A percentile compares a stretch with the other conserved stretches of the same genome.
These are phyloP conservation scores for Chiloscyllium punctatum DNA, from an alignment of 2,797 vertebrate species.

Conservation along the genomic window DNA sequence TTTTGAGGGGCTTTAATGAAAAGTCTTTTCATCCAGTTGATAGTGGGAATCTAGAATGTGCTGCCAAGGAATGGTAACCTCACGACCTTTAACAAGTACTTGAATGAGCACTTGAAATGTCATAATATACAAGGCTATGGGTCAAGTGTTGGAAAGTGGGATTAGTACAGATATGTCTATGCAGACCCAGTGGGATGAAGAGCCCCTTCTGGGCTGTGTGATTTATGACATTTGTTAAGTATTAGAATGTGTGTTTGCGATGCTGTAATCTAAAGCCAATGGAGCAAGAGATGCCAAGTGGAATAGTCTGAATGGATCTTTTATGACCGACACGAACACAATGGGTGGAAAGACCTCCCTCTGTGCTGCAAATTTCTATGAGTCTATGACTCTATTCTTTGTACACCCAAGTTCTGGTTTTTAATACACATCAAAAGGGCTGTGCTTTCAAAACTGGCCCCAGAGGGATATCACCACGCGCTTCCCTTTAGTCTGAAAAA, in stretches of 20 bases:
- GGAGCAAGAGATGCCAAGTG: background rate
- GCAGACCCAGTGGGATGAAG: too few species aligned
- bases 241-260: background rate
- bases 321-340: background rate
- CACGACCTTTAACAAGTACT: too few species aligned
- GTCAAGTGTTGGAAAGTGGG: too few species aligned
- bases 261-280: background rate
- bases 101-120: too few species aligned
- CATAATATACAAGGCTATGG: too few species aligned
- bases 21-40: too few species aligned
- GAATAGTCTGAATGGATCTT: background rate
- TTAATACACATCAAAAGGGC: conserved; percentile 15
- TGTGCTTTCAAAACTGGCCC: background rate
- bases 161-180: too few species aligned
- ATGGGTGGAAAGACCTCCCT: background rate
- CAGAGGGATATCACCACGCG: background rate
- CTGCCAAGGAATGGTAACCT: too few species aligned
- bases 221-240: too few species aligned
- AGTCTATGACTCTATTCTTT: background rate
- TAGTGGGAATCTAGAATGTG: too few species aligned
- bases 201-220: too few species aligned
- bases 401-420: background rate
- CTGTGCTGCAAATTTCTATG: background rate
- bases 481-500: conserved; percentile 26
- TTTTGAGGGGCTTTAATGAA: too few species aligned